Conservation (phyloP, 2,113 vertebrate species). For the human region GRCh38 chr7:116202001-116202500, state of each 20-base stretch:
- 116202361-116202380: not conserved
- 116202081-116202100: not conserved
- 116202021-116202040: not conserved
- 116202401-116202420: not conserved
- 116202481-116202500: not conserved
- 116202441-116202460: not conserved
- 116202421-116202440: not conserved
- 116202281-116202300: not conserved
- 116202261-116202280: not conserved
- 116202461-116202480: not conserved
- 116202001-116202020: not conserved
- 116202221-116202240: not conserved
- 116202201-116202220: not conserved
- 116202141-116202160: not conserved
- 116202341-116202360: not conserved
- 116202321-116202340: not conserved
- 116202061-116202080: not conserved
- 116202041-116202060: not conserved
- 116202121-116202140: not conserved
- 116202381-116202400: not conserved
- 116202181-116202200: not conserved
- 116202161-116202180: not conserved
- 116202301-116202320: not conserved
- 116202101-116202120: not conserved
- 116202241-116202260: not conserved